These are phyloP conservation scores for Perizoma flavofasciatum DNA, from an alignment of 2,888 invertebrate genomes.

Conservation along the genomic window DNA sequence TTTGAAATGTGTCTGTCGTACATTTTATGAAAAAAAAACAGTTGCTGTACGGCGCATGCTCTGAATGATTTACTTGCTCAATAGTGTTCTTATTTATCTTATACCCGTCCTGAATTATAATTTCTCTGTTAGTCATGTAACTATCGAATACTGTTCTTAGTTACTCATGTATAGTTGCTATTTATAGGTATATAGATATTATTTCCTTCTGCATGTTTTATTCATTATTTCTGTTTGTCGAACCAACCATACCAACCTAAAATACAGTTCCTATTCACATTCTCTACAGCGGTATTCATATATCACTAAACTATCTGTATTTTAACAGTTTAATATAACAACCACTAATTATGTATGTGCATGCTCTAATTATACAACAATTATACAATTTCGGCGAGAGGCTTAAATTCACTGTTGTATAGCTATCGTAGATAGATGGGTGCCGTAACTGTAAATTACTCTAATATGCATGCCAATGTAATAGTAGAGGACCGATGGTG, in stretches of 20 bases:
- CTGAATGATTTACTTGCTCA: slow-evolving; percentile 33
- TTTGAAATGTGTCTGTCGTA: slow-evolving; percentile 32
- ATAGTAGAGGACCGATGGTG: slow-evolving; percentile 32
- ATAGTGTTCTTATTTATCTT: slow-evolving; percentile 31
- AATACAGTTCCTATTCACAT: slow-evolving; percentile 21
- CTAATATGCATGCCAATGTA: slow-evolving; percentile 25
- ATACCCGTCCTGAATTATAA: slow-evolving; percentile 30
- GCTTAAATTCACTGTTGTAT: slow-evolving; percentile 36
- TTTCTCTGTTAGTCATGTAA: slow-evolving; percentile 28
- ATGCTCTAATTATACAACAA: slow-evolving; percentile 61
- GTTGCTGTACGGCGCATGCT: slow-evolving; percentile 30
- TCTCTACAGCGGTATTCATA: slow-evolving; percentile 31
- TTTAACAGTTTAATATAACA: slow-evolving; percentile 49
- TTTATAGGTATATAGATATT: slow-evolving; percentile 11
- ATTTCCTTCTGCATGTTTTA: slow-evolving; percentile 16
- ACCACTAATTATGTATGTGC: slow-evolving; percentile 57
- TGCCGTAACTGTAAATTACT: slow-evolving; percentile 34
- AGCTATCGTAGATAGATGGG: slow-evolving; percentile 32
- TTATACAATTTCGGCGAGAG: slow-evolving; percentile 58
- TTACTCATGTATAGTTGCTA: slow-evolving; percentile 9
- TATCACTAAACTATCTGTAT: slow-evolving; percentile 43
- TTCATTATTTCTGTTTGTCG: slow-evolving; percentile 11
- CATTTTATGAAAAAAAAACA: slow-evolving; percentile 18
- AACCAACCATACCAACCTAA: neutral
- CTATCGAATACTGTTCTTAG: slow-evolving; percentile 22